These are phyloP conservation scores for Amblyjoppa fuscipennis DNA, from an alignment of 2,888 invertebrate genomes.

Conservation along the genomic window DNA sequence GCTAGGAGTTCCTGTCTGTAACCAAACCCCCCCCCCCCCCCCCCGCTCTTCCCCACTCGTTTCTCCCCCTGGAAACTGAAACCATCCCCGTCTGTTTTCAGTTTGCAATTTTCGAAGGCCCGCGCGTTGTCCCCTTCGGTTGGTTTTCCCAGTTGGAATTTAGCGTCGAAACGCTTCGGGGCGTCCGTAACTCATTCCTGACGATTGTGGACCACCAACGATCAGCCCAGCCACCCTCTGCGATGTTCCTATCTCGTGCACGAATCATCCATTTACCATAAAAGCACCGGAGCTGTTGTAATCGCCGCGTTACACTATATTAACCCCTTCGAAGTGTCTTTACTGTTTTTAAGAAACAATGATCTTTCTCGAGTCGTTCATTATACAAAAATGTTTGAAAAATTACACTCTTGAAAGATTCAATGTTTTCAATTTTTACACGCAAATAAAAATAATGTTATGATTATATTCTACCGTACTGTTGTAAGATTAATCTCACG, in stretches of 20 bases:
- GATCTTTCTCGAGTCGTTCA: too few species aligned
- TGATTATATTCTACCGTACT: too few species aligned
- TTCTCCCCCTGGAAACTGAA: slow-evolving; percentile 33
- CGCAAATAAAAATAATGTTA: too few species aligned
- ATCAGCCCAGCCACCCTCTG: slow-evolving; percentile 2
- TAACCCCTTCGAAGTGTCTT: too few species aligned
- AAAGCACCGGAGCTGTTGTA: slow-evolving; percentile 11
- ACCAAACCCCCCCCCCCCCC: slow-evolving; percentile 4
- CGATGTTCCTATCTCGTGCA: slow-evolving; percentile 2
- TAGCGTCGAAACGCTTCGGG: slow-evolving; percentile 38
- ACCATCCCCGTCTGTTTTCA: slow-evolving; percentile 60
- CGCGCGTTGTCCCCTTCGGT: slow-evolving; percentile 24
- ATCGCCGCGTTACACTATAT: not conserved
- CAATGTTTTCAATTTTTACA: too few species aligned
- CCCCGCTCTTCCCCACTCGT: not conserved
- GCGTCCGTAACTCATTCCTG: slow-evolving; percentile 59
- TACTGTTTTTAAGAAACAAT: too few species aligned
- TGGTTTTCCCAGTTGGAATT: slow-evolving; percentile 57
- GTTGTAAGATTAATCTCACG: too few species aligned
- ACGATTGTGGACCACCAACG: slow-evolving; percentile 53
- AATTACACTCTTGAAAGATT: too few species aligned
- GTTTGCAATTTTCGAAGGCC: slow-evolving; percentile 51
- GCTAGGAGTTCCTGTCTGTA: slow-evolving; percentile 33
- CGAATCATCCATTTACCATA: slow-evolving; percentile 8
- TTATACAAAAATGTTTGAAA: too few species aligned